Conservation (phyloP, 2,888 invertebrate genomes). For the Polia nebulosa region DNA sequence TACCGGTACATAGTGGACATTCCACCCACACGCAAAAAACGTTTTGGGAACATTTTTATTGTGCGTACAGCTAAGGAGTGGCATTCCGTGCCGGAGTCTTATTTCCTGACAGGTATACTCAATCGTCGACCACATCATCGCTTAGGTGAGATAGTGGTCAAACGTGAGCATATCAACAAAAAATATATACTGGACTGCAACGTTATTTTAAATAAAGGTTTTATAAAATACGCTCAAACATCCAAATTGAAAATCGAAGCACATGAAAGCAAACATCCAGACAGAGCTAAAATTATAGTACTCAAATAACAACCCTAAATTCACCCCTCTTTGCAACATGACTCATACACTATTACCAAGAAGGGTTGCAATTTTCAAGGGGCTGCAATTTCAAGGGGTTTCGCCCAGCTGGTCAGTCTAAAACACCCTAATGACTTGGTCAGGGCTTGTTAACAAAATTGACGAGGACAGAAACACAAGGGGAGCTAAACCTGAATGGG, state of each 20-base stretch:
- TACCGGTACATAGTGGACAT: no score
- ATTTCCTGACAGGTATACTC: no score
- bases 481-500: slow-evolving; percentile 27
- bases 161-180: no score
- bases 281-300: slow-evolving; percentile 14
- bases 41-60: no score
- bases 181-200: background rate
- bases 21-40: no score
- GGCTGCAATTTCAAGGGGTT: slow-evolving; percentile 50
- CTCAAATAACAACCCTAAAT: slow-evolving; percentile 35
- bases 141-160: no score
- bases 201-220: background rate
- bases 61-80: no score
- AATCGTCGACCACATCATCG: no score
- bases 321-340: slow-evolving; percentile 41
- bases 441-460: slow-evolving; percentile 47
- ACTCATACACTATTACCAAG: slow-evolving; percentile 39
- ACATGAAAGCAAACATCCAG: slow-evolving; percentile 25
- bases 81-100: no score
- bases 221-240: background rate
- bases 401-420: slow-evolving; percentile 36
- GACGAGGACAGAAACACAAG: slow-evolving; percentile 8
- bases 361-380: slow-evolving; percentile 46
- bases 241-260: background rate
- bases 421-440: slow-evolving; percentile 41